Percentiles rank a stretch among this genome's conserved stretches.
Evolutionary conservation across 2,113 vertebrate genomes (phyloP).

Genomic region (western clawed frog (Xenopus tropicalis)): UCB_Xtro_10.0 CM004450.2:11474001-11474500

Average conservation of each 20-base stretch:
- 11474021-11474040: too few species aligned
- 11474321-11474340: conserved; percentile 41
- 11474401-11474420: conserved; percentile 39
- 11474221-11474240: too few species aligned
- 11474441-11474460: conserved; percentile 34
- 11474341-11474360: conserved; percentile 37
- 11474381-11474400: conserved; percentile 35
- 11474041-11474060: too few species aligned
- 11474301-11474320: conserved; percentile 39
- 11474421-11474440: conserved; percentile 45
- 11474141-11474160: too few species aligned
- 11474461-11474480: conserved; percentile 54
- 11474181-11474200: too few species aligned
- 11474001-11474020: too few species aligned
- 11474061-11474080: too few species aligned
- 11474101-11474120: too few species aligned
- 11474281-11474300: conserved; percentile 1
- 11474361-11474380: conserved; percentile 31
- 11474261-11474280: not conserved
- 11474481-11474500: conserved; percentile 55
- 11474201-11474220: too few species aligned
- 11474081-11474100: too few species aligned
- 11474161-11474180: too few species aligned
- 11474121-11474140: too few species aligned
- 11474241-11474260: conserved; percentile 5